phyloP scores from a whole-genome alignment of 2,888 invertebrate genomes.

The Drosophila paranaensis region DNA sequence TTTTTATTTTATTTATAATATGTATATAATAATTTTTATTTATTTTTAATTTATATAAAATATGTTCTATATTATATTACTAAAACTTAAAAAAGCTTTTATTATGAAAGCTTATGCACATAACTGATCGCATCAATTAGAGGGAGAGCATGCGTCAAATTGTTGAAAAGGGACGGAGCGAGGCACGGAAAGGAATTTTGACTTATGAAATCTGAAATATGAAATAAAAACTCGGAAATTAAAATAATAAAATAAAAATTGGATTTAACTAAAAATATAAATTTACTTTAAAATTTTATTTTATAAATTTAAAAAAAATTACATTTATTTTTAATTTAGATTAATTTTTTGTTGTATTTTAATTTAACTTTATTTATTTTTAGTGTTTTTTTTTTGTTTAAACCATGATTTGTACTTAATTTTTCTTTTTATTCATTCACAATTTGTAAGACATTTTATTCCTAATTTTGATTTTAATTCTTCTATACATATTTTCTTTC shows the following conservation, averaged over 20 bases:
- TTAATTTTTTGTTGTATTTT: too few species aligned
- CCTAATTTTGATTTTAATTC: too few species aligned
- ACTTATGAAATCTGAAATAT: background rate
- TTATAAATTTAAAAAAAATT: background rate
- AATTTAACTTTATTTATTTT: too few species aligned
- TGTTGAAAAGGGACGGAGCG: too few species aligned
- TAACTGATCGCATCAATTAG: conserved; percentile 3
- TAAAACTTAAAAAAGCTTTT: background rate
- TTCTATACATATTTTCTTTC: too few species aligned
- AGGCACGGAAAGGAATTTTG: too few species aligned
- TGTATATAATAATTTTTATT: background rate
- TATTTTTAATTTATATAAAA: background rate
- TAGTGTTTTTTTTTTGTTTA: too few species aligned
- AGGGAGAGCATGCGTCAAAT: background rate
- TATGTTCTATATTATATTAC: background rate
- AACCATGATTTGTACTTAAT: too few species aligned
- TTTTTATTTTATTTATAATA: background rate
- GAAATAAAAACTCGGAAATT: too few species aligned
- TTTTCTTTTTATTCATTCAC: too few species aligned
- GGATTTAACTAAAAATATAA: background rate
- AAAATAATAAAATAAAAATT: too few species aligned
- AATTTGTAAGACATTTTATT: too few species aligned
- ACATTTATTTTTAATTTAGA: background rate
- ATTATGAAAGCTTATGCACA: background rate
- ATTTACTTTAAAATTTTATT: background rate